Conservation (phyloP, 2,888 invertebrate species). For the Xestia xanthographa region DNA sequence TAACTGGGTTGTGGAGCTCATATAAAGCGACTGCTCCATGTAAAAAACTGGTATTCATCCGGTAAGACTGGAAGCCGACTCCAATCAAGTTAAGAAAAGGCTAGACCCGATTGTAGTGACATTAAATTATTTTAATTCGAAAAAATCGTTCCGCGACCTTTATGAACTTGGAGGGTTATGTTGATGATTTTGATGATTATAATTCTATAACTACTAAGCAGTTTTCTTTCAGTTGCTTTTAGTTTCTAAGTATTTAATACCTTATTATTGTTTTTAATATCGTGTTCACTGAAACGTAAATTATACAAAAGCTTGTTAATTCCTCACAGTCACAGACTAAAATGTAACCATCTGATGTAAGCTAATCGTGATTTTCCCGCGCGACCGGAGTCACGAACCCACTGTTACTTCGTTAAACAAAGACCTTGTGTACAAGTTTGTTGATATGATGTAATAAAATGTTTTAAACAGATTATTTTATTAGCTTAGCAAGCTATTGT, state of each 20-base stretch:
- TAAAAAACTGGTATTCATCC: no score
- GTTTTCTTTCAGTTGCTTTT: not conserved
- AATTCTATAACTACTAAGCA: no score
- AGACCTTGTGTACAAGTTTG: slow-evolving; percentile 55
- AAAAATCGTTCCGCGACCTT: no score
- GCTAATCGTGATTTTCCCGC: slow-evolving; percentile 50
- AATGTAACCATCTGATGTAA: slow-evolving; percentile 41
- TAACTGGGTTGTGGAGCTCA: no score
- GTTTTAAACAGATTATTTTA: slow-evolving; percentile 50
- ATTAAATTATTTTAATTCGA: not conserved
- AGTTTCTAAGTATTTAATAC: not conserved
- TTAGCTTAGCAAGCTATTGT: slow-evolving; percentile 50
- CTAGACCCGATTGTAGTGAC: no score
- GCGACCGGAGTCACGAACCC: slow-evolving; percentile 46
- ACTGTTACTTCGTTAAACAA: slow-evolving; percentile 46
- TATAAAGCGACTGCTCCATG: no score
- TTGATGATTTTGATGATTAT: no score
- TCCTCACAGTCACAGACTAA: slow-evolving; percentile 20
- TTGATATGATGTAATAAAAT: slow-evolving; percentile 45
- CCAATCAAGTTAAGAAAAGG: no score
- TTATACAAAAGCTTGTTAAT: slow-evolving; percentile 25
- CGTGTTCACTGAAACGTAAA: slow-evolving; percentile 8
- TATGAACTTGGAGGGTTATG: no score
- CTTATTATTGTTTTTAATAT: not conserved
- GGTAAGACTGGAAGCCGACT: no score